These are phyloP conservation scores for Leucophora obtusa DNA, from an alignment of 2,888 invertebrate species.

Conservation along the genomic window DNA sequence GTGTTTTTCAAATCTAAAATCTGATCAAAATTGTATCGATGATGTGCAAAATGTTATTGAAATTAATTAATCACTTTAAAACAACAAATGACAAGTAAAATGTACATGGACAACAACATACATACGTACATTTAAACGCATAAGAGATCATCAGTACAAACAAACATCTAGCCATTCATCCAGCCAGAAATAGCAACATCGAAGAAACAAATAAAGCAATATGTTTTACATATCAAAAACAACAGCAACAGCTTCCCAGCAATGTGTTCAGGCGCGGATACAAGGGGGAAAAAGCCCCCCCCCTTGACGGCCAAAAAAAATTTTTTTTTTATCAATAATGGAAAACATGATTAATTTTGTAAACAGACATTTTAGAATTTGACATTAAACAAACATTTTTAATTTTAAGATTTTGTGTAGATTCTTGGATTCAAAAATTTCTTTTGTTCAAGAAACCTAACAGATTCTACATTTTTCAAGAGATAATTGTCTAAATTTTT, in stretches of 20 bases:
- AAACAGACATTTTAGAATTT: no score
- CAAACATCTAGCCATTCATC: neutral
- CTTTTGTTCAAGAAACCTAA: no score
- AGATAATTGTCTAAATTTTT: no score
- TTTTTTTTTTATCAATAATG: no score
- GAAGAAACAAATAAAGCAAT: constrained; percentile 58
- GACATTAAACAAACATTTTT: no score
- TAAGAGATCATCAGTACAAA: constrained; percentile 8
- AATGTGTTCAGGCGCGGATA: no score
- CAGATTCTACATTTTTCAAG: no score
- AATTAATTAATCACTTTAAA: constrained; percentile 65
- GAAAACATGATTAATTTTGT: no score
- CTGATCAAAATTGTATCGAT: constrained; percentile 63
- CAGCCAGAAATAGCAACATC: neutral
- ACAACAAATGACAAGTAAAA: constrained; percentile 63
- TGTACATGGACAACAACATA: constrained; percentile 36
- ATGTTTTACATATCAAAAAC: constrained; percentile 62
- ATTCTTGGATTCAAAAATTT: no score
- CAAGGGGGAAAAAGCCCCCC: no score
- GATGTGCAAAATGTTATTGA: constrained; percentile 64
- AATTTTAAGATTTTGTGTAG: no score
- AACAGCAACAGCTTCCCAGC: constrained; percentile 51
- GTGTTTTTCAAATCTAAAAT: constrained; percentile 57
- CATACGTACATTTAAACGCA: constrained; percentile 1
- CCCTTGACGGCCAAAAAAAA: no score